Evolutionary conservation across 2,797 vertebrate genomes (phyloP).

Genomic region (Amblyopsis hoosieri): DNA sequence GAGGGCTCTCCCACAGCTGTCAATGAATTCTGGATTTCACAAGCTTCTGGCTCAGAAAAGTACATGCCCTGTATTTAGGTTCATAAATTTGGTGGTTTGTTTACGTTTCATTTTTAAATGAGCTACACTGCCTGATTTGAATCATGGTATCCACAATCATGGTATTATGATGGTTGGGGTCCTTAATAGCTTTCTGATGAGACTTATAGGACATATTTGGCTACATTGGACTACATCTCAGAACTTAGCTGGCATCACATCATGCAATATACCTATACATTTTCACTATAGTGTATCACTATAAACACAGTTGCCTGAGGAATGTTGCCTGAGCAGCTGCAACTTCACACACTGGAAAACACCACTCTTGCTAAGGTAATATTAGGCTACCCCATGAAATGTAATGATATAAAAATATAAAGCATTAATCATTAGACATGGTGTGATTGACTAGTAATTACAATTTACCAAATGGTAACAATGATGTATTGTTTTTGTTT

Average conservation of each 20-base stretch:
- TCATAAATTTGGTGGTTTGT: slow-evolving; percentile 6
- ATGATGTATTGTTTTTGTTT: too few species aligned
- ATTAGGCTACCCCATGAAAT: not conserved
- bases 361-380: not conserved
- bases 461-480: too few species aligned
- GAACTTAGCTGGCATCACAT: slow-evolving; percentile 27
- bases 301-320: not conserved
- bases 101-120: not conserved
- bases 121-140: slow-evolving; percentile 17
- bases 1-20: slow-evolving; percentile 18
- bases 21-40: slow-evolving; percentile 11
- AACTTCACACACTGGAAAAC: not conserved
- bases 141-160: slow-evolving; percentile 28
- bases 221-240: not conserved
- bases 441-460: too few species aligned
- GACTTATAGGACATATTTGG: slow-evolving; percentile 5
- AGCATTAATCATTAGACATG: too few species aligned
- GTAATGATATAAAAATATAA: not conserved
- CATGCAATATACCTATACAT: slow-evolving; percentile 1
- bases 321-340: slow-evolving; percentile 4
- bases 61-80: slow-evolving; percentile 4
- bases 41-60: slow-evolving; percentile 3
- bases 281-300: not conserved
- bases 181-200: slow-evolving; percentile 62
- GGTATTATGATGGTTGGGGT: slow-evolving; percentile 35